These are phyloP conservation scores for Cossypha polioptera DNA, from an alignment of 2,797 vertebrate genomes.

Conservation along the genomic window DNA sequence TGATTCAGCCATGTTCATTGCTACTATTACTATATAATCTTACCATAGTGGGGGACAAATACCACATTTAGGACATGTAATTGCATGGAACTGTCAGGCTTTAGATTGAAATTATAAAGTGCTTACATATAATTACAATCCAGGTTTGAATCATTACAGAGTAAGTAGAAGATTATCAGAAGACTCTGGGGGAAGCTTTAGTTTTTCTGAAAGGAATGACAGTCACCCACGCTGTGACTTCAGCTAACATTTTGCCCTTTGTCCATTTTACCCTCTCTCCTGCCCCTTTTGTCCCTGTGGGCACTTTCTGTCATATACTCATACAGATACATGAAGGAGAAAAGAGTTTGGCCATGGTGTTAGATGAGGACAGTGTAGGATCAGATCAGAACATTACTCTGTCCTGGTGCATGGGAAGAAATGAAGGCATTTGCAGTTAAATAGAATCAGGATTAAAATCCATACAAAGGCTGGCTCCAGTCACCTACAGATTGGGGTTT, in stretches of 20 bases:
- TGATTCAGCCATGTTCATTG: constrained; percentile 56
- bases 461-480: background rate
- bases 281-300: background rate
- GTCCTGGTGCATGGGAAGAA: background rate
- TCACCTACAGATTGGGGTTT: background rate
- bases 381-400: background rate
- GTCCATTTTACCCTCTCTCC: background rate
- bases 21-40: constrained; percentile 33
- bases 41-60: background rate
- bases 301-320: background rate
- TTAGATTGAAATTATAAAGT: constrained; percentile 6
- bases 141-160: background rate
- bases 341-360: background rate
- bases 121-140: background rate
- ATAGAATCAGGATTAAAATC: background rate
- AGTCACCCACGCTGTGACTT: background rate
- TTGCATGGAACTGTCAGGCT: background rate
- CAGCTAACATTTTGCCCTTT: background rate
- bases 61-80: background rate
- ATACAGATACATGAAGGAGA: background rate
- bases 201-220: background rate
- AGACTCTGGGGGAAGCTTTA: background rate
- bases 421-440: background rate
- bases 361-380: background rate
- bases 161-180: background rate